A percentile compares a stretch with the other conserved stretches of the same genome.
Evolutionary conservation across 2,888 invertebrate genomes (phyloP).

Genomic region (Pristionchus fissidentatus): DNA sequence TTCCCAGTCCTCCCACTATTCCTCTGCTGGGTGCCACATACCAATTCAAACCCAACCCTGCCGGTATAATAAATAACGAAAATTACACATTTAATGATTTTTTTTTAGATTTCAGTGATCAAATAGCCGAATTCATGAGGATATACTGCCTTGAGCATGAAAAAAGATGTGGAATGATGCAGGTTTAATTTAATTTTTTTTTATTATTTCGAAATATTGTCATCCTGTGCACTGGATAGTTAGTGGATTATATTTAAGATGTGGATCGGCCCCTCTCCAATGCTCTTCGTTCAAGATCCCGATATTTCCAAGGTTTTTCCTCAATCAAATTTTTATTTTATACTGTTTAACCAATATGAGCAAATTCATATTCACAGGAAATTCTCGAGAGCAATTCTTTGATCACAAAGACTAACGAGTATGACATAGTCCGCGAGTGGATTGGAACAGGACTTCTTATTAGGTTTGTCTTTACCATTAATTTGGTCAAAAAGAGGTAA

Average conservation of each 20-base stretch:
- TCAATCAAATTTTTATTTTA: neutral
- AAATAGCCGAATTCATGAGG: neutral
- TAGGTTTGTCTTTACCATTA: too few species aligned
- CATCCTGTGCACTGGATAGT: neutral
- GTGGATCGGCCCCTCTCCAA: slow-evolving; percentile 35
- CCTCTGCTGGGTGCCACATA: slow-evolving; percentile 29
- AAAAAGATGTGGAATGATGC: slow-evolving; percentile 25
- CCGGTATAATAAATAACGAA: neutral
- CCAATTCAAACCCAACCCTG: slow-evolving; percentile 39
- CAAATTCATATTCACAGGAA: slow-evolving; percentile 47
- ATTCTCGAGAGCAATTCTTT: slow-evolving; percentile 73
- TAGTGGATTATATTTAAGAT: neutral
- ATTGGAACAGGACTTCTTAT: slow-evolving; percentile 77
- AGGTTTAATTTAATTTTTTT: neutral
- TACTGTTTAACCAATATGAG: neutral
- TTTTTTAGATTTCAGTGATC: slow-evolving; percentile 24
- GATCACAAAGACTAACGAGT: slow-evolving; percentile 76
- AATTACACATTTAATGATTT: neutral
- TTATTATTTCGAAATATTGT: neutral
- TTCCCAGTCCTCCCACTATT: slow-evolving; percentile 22
- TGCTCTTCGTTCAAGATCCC: neutral
- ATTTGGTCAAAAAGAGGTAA: too few species aligned
- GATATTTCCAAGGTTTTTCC: slow-evolving; percentile 39
- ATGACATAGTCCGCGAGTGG: slow-evolving; percentile 77
- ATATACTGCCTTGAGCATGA: neutral